Evolutionary conservation across 2,113 vertebrate genomes (phyloP).

Genomic region (Lethenteron reissneri): DNA sequence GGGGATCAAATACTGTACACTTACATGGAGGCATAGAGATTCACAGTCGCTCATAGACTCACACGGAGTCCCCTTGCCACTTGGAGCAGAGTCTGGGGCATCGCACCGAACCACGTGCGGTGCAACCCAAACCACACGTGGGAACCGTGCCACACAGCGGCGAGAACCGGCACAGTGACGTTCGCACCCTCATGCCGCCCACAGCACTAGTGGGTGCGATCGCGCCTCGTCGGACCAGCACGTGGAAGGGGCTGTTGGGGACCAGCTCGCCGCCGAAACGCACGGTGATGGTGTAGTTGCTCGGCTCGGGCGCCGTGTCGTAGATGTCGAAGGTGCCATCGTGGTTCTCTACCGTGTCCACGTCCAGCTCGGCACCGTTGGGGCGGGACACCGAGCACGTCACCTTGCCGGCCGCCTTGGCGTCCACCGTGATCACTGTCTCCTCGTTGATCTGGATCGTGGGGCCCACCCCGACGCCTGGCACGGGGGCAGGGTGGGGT

Average conservation of each 20-base stretch:
- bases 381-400: slow-evolving; percentile 65
- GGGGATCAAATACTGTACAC: too few relatives aligned
- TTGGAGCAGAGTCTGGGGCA: too few relatives aligned
- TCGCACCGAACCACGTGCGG: too few relatives aligned
- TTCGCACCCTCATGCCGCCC: too few relatives aligned
- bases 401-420: slow-evolving; percentile 61
- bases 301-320: slow-evolving; percentile 58
- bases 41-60: too few relatives aligned
- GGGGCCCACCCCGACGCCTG: slow-evolving; percentile 54
- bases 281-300: slow-evolving; percentile 67
- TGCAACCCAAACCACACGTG: too few relatives aligned
- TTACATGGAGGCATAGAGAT: too few relatives aligned
- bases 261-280: slow-evolving; percentile 68
- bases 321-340: slow-evolving; percentile 73
- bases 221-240: slow-evolving; percentile 39
- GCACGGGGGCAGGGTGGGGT: neutral
- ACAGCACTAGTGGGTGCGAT: too few relatives aligned
- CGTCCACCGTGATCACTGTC: slow-evolving; percentile 46
- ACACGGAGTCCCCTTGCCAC: too few relatives aligned
- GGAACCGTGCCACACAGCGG: too few relatives aligned
- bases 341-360: slow-evolving; percentile 42
- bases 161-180: too few relatives aligned
- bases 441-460: slow-evolving; percentile 50
- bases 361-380: slow-evolving; percentile 50
- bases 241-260: slow-evolving; percentile 67